Percentiles rank a stretch among this genome's conserved stretches.
These are phyloP conservation scores for Colistium nudipinnis DNA, from an alignment of 2,113 vertebrate genomes.

Conservation along the genomic window DNA sequence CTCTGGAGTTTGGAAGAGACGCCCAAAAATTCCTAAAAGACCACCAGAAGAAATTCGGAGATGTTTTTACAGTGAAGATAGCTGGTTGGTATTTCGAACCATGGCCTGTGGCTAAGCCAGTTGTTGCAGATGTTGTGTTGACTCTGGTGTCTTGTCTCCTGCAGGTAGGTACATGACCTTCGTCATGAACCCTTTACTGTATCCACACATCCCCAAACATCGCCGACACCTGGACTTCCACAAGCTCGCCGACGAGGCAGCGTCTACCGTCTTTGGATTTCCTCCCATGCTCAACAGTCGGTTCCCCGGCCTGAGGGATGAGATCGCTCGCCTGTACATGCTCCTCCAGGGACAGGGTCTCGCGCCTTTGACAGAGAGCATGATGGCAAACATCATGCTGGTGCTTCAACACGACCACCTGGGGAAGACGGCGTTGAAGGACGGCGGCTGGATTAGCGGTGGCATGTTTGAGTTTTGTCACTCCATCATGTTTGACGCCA, in stretches of 20 bases:
- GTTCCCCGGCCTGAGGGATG: slow-evolving; percentile 59
- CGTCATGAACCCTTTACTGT: slow-evolving; percentile 89
- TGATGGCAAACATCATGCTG: slow-evolving; percentile 86
- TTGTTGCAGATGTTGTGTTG: not conserved
- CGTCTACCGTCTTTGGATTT: too few relatives aligned
- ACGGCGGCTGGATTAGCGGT: slow-evolving; percentile 74
- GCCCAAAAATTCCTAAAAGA: not conserved
- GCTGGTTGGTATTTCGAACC: not conserved
- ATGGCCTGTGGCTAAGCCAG: too few relatives aligned
- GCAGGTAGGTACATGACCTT: slow-evolving; percentile 94
- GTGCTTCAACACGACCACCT: slow-evolving; percentile 82
- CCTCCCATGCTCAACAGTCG: slow-evolving; percentile 11
- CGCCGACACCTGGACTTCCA: slow-evolving; percentile 89
- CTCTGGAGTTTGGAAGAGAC: not conserved
- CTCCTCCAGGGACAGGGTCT: slow-evolving; percentile 83
- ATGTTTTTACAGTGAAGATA: not conserved
- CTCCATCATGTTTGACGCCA: slow-evolving; percentile 87
- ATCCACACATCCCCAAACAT: slow-evolving; percentile 84
- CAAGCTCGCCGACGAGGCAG: too few relatives aligned
- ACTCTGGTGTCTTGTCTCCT: slow-evolving; percentile 31
- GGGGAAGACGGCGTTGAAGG: slow-evolving; percentile 14
- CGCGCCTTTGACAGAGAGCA: slow-evolving; percentile 79
- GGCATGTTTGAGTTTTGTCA: slow-evolving; percentile 86
- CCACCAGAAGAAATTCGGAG: not conserved
- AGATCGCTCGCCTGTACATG: slow-evolving; percentile 58